Evolutionary conservation across 1,140 invertebrate genomes (phyloP), one percentile per base, ranked within the genome.

Genomic region (Tetraneura akinire): DNA sequence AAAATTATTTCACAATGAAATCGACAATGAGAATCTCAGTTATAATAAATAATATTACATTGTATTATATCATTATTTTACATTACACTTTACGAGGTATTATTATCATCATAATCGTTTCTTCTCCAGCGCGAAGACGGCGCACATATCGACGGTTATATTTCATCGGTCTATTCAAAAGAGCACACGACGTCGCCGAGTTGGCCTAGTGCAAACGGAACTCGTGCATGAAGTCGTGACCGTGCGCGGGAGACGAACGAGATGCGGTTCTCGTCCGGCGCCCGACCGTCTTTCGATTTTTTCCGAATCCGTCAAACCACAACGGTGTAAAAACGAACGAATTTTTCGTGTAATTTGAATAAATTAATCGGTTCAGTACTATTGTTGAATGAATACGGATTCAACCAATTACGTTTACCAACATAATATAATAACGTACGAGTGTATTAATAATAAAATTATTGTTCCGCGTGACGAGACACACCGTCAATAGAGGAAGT

Each of bases 171-270:
- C 5, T 51, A 29, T 71, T 71, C 47, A 51, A 71, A 51, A 71
- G 45, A 71, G 29, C 21, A 76, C 51, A 42, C 71, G 71, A 55
- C 71, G 51, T 14, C n/a, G 70, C 32, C 16, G 18, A n/a, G n/a
- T n/a, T n/a, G n/a, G n/a, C n/a, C 16, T 2, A 55, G 18, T 21
- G 16, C 29, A 23, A 76, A 76, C n/a, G 23, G 11, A 76, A 18
- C 51, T 76, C 71, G 71, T 42, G 71, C 71, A 57, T 76, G 71
- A 76, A 76, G 53, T 76, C 71, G 71, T 76, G 71, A 71, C 68
- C 47, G 68, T 37, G 23, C 45, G 23, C 10, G 29, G 9, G 29
- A 18, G 37, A 37, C 11, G 68, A 51, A 21, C 42, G 42, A 21
- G 62, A 66, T 13, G 45, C 13, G n/a, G 8, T 32, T 55, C 71